Evolutionary conservation across 2,797 vertebrate species (phyloP).

Genomic region (Bufotes viridis): DNA sequence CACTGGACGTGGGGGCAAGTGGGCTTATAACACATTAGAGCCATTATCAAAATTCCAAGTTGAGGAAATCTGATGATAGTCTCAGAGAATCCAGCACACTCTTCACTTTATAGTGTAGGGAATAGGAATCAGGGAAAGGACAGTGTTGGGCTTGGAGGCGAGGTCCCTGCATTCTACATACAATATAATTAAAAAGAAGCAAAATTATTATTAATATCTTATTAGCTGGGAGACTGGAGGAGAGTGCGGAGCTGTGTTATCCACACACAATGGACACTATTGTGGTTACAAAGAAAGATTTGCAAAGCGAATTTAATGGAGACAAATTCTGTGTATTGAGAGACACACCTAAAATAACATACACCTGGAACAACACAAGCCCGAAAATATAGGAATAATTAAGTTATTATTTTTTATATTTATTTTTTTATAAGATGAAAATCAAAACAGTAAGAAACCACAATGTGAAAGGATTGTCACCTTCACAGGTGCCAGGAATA

Average conservation of each 20-base stretch:
- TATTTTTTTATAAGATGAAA: constrained; percentile 23
- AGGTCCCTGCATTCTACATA: not conserved
- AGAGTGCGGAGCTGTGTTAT: not conserved
- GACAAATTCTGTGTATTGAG: constrained; percentile 23
- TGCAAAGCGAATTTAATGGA: constrained; percentile 13
- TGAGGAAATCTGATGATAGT: too few species aligned
- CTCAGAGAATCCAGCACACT: too few species aligned
- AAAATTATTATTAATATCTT: not conserved
- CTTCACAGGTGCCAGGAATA: not conserved
- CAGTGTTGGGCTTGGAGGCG: not conserved
- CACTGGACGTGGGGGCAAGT: too few species aligned
- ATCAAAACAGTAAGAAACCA: constrained; percentile 29
- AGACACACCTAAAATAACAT: constrained; percentile 37
- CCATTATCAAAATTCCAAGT: too few species aligned
- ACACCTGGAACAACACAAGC: not conserved
- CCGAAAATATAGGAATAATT: constrained; percentile 16
- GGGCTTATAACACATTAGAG: too few species aligned
- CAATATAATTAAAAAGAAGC: not conserved
- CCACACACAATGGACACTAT: constrained; percentile 36
- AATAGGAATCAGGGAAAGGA: not conserved
- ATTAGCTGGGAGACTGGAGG: not conserved
- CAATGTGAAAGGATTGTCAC: not conserved
- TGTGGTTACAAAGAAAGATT: constrained; percentile 35
- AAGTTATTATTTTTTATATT: constrained; percentile 35
- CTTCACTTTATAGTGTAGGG: too few species aligned